Conservation (phyloP, 2,888 invertebrate species). For the Melanophora roralis region DNA sequence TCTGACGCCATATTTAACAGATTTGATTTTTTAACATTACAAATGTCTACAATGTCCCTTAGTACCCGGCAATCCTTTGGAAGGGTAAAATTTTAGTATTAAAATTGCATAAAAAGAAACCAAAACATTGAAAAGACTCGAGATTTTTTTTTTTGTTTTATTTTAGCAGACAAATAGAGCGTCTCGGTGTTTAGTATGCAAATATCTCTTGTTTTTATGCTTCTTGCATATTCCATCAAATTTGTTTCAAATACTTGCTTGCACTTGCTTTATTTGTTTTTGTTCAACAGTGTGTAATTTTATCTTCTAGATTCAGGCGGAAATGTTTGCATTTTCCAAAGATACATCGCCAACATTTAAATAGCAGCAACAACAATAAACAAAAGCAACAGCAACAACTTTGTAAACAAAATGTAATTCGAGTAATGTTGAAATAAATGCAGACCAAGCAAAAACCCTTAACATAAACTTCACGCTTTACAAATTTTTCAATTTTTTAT, state of each 20-base stretch:
- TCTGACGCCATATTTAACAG: too few species aligned
- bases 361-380: background rate
- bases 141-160: background rate
- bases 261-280: background rate
- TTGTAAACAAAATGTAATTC: conserved; percentile 43
- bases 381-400: background rate
- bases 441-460: background rate
- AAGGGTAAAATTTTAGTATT: background rate
- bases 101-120: conserved; percentile 11
- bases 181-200: conserved; percentile 38
- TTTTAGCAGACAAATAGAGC: conserved; percentile 49
- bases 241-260: background rate
- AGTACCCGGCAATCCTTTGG: background rate
- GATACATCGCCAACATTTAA: background rate
- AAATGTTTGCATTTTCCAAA: conserved; percentile 27
- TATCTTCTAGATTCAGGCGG: conserved; percentile 38
- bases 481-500: conserved; percentile 13
- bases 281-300: conserved; percentile 12
- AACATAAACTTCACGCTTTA: conserved; percentile 29
- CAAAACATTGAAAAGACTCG: conserved; percentile 19
- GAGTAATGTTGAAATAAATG: conserved; percentile 14
- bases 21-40: too few species aligned
- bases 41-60: background rate
- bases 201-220: conserved; percentile 23
- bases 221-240: conserved; percentile 16